phyloP scores from a whole-genome alignment of 2,888 invertebrate species.

The Volucella inflata region DNA sequence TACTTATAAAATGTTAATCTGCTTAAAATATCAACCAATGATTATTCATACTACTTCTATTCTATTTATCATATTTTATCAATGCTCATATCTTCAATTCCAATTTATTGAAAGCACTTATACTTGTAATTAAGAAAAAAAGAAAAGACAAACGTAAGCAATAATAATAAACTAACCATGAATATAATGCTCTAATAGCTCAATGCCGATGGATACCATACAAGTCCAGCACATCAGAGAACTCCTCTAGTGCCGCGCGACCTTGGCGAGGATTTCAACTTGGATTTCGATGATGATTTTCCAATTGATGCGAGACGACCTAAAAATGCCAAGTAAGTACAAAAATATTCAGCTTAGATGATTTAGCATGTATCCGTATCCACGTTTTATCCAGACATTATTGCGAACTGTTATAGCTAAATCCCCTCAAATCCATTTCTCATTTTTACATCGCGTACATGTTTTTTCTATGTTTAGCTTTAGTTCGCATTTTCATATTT shows the following conservation, averaged over 20 bases:
- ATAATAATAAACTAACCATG: background rate
- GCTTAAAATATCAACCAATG: too few relatives aligned
- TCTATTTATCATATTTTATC: background rate
- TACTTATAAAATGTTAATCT: too few relatives aligned
- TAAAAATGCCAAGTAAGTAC: constrained; percentile 96
- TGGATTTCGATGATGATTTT: constrained; percentile 84
- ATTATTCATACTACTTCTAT: background rate
- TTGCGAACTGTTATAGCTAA: constrained; percentile 15
- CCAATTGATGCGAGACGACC: constrained; percentile 85
- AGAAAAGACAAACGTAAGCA: background rate
- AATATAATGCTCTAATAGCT: constrained; percentile 85
- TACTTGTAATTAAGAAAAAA: constrained; percentile 20
- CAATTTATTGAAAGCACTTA: constrained; percentile 80
- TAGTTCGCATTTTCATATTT: constrained; percentile 39
- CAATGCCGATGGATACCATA: constrained; percentile 95
- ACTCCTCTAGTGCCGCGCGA: constrained; percentile 91
- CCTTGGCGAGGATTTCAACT: constrained; percentile 88
- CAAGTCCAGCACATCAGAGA: constrained; percentile 90
- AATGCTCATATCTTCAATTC: constrained; percentile 77
- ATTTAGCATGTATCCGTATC: constrained; percentile 63
- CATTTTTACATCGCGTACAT: constrained; percentile 59
- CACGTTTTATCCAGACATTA: constrained; percentile 58
- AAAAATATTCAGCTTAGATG: constrained; percentile 18
- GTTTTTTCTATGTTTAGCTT: constrained; percentile 51
- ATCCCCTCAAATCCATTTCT: constrained; percentile 42